Evolutionary conservation across 2,888 invertebrate species (phyloP).

Genomic region (Lithodes maja): DNA sequence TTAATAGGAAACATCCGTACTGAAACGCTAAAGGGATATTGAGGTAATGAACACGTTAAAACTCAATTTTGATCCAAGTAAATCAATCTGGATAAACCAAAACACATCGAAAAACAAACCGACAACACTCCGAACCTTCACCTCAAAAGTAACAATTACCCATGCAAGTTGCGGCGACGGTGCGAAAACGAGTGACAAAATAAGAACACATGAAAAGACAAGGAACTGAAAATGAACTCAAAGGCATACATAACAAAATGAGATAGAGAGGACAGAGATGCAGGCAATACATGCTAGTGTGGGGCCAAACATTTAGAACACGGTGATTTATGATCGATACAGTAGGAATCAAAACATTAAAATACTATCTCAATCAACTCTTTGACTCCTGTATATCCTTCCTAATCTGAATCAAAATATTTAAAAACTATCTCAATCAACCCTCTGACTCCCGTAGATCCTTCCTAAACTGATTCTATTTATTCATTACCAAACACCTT

Average conservation of each 20-base stretch:
- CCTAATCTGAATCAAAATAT: no score
- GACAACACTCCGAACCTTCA: slow-evolving; percentile 29
- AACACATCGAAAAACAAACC: neutral
- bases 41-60: neutral
- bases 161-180: slow-evolving; percentile 52
- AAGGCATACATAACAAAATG: slow-evolving; percentile 13
- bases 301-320: neutral
- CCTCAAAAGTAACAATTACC: slow-evolving; percentile 1
- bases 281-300: neutral
- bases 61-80: neutral
- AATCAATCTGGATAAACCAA: neutral
- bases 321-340: neutral
- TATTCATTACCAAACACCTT: no score
- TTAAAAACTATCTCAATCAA: no score
- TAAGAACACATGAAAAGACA: slow-evolving; percentile 47
- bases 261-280: slow-evolving; percentile 34
- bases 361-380: no score
- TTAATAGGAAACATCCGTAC: no score
- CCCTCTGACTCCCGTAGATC: no score
- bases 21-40: no score
- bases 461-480: no score
- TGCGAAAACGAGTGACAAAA: slow-evolving; percentile 66
- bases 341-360: no score
- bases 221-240: slow-evolving; percentile 34
- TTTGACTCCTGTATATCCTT: no score